Conservation (phyloP, 2,113 vertebrate genomes). For the Poeciliopsis turrubarensis region DNA sequence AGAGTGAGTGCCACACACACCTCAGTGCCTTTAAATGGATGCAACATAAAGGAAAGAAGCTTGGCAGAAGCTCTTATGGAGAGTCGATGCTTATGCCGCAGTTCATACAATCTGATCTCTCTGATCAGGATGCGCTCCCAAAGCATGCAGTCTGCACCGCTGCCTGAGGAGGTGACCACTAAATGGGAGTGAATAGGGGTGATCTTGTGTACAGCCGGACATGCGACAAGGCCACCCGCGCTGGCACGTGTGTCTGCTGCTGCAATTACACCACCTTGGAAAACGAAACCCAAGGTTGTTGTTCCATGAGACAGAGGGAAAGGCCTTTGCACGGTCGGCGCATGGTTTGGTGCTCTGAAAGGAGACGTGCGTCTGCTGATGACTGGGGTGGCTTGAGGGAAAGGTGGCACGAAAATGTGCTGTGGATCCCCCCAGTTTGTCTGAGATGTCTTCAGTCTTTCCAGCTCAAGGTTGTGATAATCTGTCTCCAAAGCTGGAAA, state of each 20-base stretch:
- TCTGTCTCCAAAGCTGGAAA: conserved; percentile 36
- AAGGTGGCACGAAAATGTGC: conserved; percentile 39
- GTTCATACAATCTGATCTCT: conserved; percentile 81
- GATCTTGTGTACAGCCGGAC: conserved; percentile 80
- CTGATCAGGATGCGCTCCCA: conserved; percentile 82
- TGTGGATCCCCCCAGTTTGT: conserved; percentile 30
- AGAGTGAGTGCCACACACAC: conserved; percentile 86
- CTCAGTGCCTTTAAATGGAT: conserved; percentile 81
- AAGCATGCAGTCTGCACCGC: conserved; percentile 82
- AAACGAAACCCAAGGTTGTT: conserved; percentile 85
- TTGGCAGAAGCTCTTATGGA: conserved; percentile 81
- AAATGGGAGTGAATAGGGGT: conserved; percentile 84
- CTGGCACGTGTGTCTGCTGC: conserved; percentile 86
- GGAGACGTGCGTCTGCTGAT: neutral
- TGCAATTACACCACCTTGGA: conserved; percentile 83
- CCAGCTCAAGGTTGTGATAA: conserved; percentile 11
- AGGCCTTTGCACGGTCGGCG: conserved; percentile 49
- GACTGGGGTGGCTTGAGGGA: conserved; percentile 9
- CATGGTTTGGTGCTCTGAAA: conserved; percentile 15
- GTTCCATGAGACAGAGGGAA: conserved; percentile 81
- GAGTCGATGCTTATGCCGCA: conserved; percentile 76
- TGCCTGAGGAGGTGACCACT: conserved; percentile 84
- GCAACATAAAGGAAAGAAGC: conserved; percentile 81
- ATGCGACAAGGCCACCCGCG: conserved; percentile 78
- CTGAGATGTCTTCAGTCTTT: conserved; percentile 5